Conservation (phyloP, 2,113 vertebrate species). For the Myiozetetes cayanensis region DNA sequence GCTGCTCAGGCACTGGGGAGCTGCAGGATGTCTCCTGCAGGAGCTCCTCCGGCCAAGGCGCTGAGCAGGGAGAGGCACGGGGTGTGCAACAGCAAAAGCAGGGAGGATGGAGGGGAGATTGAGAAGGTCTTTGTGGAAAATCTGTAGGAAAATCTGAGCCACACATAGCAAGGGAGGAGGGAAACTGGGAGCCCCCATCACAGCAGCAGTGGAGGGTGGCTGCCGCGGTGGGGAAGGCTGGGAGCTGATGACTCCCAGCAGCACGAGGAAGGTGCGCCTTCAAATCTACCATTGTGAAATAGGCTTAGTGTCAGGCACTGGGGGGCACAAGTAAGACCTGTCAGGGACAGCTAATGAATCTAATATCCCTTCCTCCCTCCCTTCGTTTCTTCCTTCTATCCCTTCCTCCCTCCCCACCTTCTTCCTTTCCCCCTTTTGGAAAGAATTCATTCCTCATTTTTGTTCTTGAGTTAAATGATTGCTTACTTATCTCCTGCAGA, state of each 20-base stretch:
- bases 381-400: neutral
- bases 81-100: too few relatives aligned
- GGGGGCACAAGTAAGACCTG: neutral
- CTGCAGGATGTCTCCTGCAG: neutral
- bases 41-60: fast-evolving
- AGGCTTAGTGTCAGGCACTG: neutral
- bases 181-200: fast-evolving
- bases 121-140: neutral
- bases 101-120: fast-evolving
- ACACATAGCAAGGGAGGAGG: neutral
- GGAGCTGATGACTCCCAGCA: neutral
- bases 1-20: neutral
- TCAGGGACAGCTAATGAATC: neutral
- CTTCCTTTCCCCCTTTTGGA: neutral
- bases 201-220: neutral
- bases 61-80: neutral
- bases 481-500: neutral
- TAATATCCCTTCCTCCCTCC: neutral
- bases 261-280: neutral
- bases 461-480: neutral
- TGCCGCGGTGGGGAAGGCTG: fast-evolving
- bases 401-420: neutral
- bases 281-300: neutral
- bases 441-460: neutral
- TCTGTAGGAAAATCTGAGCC: neutral